Conservation (phyloP, 2,888 invertebrate genomes). For the Oscheius sp. region DNA sequence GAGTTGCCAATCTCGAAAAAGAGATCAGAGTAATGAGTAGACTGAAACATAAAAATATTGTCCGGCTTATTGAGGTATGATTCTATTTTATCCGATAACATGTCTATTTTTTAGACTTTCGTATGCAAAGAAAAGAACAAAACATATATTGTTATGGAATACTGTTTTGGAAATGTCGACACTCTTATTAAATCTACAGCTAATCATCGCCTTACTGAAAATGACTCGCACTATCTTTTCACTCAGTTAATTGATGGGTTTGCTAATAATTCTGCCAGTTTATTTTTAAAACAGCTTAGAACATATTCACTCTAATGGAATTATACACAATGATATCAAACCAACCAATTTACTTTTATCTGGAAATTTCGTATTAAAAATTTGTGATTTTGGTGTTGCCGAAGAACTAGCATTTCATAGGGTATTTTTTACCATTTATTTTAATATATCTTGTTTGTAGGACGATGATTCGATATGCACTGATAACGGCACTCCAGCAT, state of each 20-base stretch:
- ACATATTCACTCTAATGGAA: slow-evolving; percentile 78
- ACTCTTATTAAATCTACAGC: slow-evolving; percentile 79
- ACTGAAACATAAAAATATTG: slow-evolving; percentile 92
- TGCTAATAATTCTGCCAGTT: no score
- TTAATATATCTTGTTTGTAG: neutral
- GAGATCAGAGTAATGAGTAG: slow-evolving; percentile 87
- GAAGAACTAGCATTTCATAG: slow-evolving; percentile 77
- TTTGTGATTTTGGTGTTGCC: slow-evolving; percentile 97
- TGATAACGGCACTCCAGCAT: slow-evolving; percentile 9
- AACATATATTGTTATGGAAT: slow-evolving; percentile 94
- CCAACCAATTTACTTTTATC: slow-evolving; percentile 94
- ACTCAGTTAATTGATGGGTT: slow-evolving; percentile 90
- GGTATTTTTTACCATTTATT: slow-evolving; percentile 35
- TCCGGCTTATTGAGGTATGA: slow-evolving; percentile 79
- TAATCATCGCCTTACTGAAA: slow-evolving; percentile 39
- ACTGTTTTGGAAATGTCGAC: slow-evolving; percentile 91
- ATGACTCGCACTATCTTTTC: slow-evolving; percentile 79
- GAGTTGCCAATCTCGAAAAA: slow-evolving; percentile 77
- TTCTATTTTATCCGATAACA: neutral
- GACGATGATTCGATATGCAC: slow-evolving; percentile 4
- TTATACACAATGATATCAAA: slow-evolving; percentile 98
- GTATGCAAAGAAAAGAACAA: slow-evolving; percentile 96
- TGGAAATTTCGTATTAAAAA: slow-evolving; percentile 90
- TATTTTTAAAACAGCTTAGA: slow-evolving; percentile 62
- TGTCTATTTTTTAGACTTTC: slow-evolving; percentile 78